These are phyloP conservation scores for Smutsia temminckii DNA, from an alignment of 2,797 vertebrate species.

Conservation along the genomic window DNA sequence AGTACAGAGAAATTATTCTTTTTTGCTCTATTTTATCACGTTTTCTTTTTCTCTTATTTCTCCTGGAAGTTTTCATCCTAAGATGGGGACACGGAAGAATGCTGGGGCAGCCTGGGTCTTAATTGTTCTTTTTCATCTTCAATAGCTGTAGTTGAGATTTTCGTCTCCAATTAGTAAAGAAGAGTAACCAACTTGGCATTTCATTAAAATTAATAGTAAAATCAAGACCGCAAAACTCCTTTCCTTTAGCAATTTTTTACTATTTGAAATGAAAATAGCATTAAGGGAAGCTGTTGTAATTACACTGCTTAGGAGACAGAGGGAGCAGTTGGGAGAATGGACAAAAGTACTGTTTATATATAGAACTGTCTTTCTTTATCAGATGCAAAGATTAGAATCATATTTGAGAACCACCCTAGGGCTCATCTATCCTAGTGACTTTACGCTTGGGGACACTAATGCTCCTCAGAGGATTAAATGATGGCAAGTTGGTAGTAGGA, in stretches of 20 bases:
- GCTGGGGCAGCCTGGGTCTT: background rate
- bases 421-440: background rate
- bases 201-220: constrained; percentile 7
- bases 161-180: constrained; percentile 29
- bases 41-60: background rate
- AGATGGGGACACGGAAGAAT: background rate
- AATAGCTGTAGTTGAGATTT: background rate
- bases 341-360: background rate
- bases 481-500: background rate
- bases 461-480: background rate
- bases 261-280: constrained; percentile 35
- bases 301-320: background rate
- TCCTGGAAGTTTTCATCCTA: background rate
- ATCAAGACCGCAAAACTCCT: background rate
- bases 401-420: background rate
- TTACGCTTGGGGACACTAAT: background rate
- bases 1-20: background rate
- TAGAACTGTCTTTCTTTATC: background rate
- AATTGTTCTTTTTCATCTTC: constrained; percentile 4
- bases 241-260: constrained; percentile 41
- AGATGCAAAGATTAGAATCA: background rate
- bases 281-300: background rate
- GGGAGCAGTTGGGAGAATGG: background rate
- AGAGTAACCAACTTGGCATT: background rate
- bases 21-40: background rate